Conservation (phyloP, 2,888 invertebrate species). For the Anthoptus insignis region DNA sequence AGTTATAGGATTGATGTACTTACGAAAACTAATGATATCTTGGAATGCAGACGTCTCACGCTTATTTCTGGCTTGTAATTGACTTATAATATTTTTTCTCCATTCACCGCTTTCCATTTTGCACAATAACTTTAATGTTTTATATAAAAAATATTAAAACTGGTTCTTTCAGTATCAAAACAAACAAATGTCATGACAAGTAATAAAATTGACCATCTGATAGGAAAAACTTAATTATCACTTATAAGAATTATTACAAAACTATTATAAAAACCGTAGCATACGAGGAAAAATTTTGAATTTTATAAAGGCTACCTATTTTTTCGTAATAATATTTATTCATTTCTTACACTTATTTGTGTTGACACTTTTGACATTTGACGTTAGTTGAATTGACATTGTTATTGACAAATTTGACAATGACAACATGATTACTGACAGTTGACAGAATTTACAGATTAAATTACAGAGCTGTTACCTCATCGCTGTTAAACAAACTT, state of each 20-base stretch:
- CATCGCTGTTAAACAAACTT: too few relatives aligned
- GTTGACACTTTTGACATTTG: conserved; percentile 19
- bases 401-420: too few relatives aligned
- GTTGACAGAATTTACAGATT: not conserved
- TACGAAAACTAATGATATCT: conserved; percentile 94
- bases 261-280: conserved; percentile 4
- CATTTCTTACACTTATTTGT: not conserved
- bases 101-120: conserved; percentile 86
- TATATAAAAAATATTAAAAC: conserved; percentile 56
- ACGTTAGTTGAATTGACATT: conserved; percentile 14
- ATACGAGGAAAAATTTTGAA: conserved; percentile 18
- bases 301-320: conserved; percentile 7
- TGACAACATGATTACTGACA: not conserved
- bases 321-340: not conserved
- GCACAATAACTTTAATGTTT: conserved; percentile 47
- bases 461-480: too few relatives aligned
- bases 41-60: conserved; percentile 92
- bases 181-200: conserved; percentile 74
- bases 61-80: conserved; percentile 92
- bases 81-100: conserved; percentile 90
- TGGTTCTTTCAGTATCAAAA: conserved; percentile 66
- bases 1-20: conserved; percentile 80
- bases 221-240: not conserved
- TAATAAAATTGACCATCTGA: not conserved
- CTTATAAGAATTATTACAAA: not conserved